phyloP scores from a whole-genome alignment of 2,113 vertebrate species.

The Cryptomyrus ogoouensis region DNA sequence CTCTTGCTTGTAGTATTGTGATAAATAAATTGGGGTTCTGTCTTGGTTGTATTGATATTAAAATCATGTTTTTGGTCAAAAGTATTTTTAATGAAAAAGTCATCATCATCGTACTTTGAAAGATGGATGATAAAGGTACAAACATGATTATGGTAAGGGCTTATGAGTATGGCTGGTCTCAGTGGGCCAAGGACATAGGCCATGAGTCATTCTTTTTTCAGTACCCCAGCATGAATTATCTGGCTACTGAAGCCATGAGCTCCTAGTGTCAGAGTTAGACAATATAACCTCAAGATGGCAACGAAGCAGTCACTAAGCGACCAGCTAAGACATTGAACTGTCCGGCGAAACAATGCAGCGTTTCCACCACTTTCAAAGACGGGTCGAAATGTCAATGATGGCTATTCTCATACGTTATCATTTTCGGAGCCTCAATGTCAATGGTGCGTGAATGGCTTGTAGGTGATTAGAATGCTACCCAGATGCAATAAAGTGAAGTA shows the following conservation, averaged over 20 bases:
- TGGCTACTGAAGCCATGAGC: neutral
- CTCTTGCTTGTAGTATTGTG: neutral
- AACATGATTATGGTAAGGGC: neutral
- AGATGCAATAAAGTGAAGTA: constrained; percentile 32
- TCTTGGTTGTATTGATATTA: neutral
- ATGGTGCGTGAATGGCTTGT: constrained; percentile 37
- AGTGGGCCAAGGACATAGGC: neutral
- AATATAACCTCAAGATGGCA: too few species aligned
- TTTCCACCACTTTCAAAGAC: neutral
- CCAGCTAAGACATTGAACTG: neutral
- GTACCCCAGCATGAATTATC: neutral
- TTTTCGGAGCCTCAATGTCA: constrained; percentile 28
- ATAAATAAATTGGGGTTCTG: neutral
- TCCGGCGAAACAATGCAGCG: neutral
- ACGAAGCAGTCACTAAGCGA: neutral
- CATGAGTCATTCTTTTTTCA: neutral
- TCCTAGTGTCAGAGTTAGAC: neutral
- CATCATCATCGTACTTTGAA: neutral
- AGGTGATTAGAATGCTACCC: constrained; percentile 51
- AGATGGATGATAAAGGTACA: neutral
- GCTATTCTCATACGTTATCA: constrained; percentile 46
- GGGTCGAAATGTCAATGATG: constrained; percentile 47
- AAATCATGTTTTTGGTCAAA: neutral
- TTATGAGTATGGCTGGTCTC: neutral
- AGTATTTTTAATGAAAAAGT: neutral